Conservation (phyloP, 2,888 invertebrate genomes). For the Acanthosepion pharaonis region DNA sequence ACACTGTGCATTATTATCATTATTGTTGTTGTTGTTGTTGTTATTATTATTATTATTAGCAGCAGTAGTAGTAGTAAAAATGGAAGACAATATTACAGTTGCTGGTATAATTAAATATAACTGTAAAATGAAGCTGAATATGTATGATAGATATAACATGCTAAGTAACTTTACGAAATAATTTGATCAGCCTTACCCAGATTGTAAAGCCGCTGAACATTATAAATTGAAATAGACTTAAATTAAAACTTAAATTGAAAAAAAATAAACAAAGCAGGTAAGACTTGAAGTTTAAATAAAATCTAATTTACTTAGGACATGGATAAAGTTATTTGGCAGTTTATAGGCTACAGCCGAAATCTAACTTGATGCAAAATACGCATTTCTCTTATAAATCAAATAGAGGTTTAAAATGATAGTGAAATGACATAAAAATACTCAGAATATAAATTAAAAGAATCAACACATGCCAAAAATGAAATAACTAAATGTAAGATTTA, state of each 20-base stretch:
- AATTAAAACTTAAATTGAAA: background rate
- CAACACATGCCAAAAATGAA: background rate
- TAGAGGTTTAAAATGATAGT: background rate
- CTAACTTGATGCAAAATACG: background rate
- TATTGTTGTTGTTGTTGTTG: too few species aligned
- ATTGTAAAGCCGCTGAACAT: background rate
- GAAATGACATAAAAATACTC: background rate
- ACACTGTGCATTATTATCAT: too few species aligned
- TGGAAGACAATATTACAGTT: too few species aligned
- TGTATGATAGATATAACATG: too few species aligned
- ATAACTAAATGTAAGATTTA: background rate
- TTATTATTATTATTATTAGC: too few species aligned
- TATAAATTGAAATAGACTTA: background rate
- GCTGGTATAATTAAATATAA: too few species aligned
- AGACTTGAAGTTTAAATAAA: background rate
- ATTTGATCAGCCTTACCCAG: background rate
- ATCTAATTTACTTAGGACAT: background rate
- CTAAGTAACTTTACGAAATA: background rate
- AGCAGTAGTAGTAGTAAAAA: too few species aligned
- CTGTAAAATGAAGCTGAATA: too few species aligned
- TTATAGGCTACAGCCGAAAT: background rate
- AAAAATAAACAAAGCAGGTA: background rate
- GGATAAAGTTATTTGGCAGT: background rate
- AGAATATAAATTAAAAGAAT: background rate
- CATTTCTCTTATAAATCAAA: background rate